Percentiles rank a stretch among this genome's conserved stretches.
phyloP scores from a whole-genome alignment of 1,140 invertebrate genomes.

The Neoseiulus cucumeris region DNA sequence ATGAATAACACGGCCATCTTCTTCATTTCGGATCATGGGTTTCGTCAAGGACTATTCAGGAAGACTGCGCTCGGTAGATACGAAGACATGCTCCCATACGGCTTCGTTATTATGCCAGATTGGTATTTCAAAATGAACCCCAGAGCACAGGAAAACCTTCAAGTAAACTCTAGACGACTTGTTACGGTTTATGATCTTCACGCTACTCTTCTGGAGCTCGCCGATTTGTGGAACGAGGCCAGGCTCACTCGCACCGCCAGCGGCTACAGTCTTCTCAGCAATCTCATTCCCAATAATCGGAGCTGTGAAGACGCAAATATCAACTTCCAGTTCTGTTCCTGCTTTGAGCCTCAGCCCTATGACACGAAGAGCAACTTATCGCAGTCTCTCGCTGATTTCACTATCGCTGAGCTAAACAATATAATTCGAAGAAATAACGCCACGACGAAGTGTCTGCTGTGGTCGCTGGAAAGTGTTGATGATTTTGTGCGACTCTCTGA shows the following conservation, averaged over 20 bases:
- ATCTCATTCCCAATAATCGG: neutral
- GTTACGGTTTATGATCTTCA: neutral
- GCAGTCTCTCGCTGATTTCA: neutral
- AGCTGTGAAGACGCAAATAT: neutral
- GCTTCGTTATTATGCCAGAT: neutral
- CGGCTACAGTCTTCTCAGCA: neutral
- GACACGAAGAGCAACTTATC: neutral
- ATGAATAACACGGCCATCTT: conserved; percentile 8
- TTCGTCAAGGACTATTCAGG: neutral
- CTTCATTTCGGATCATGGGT: conserved; percentile 3
- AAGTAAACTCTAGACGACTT: neutral
- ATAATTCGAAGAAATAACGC: neutral
- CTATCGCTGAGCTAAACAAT: neutral
- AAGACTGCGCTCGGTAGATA: neutral
- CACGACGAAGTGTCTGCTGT: neutral
- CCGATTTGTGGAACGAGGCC: neutral
- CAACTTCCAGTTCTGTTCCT: too few relatives aligned
- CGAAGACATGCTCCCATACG: neutral
- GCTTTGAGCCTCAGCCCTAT: neutral
- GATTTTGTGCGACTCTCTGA: neutral
- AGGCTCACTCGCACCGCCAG: neutral
- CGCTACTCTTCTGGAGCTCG: neutral
- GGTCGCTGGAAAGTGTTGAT: neutral
- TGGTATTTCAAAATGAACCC: neutral
- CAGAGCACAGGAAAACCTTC: neutral